Conservation (phyloP, 2,888 invertebrate species). For the Piscicola geometra region DNA sequence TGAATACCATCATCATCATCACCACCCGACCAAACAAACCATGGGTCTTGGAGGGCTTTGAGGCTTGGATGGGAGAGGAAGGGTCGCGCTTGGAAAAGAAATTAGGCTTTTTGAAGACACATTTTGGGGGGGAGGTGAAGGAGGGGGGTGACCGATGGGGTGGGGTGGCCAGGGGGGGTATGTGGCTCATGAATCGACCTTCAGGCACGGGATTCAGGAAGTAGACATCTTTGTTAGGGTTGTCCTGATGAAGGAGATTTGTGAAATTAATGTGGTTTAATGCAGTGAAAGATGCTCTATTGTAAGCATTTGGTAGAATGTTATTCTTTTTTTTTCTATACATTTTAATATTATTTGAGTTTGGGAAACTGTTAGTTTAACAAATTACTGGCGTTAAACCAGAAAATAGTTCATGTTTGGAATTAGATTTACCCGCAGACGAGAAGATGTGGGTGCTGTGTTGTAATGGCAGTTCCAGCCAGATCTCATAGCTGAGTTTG, state of each 20-base stretch:
- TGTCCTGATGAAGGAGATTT: not conserved
- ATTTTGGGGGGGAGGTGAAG: not conserved
- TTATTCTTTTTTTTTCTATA: no score
- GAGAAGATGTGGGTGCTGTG: not conserved
- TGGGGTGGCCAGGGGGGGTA: not conserved
- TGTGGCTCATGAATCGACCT: not conserved
- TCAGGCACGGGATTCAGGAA: not conserved
- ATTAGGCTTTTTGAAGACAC: constrained; percentile 6
- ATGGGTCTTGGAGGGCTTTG: not conserved
- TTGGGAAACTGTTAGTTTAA: not conserved
- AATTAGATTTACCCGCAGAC: not conserved
- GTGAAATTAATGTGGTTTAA: not conserved
- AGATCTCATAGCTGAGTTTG: not conserved
- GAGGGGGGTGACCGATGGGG: not conserved
- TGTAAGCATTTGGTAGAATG: no score
- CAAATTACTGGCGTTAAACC: not conserved
- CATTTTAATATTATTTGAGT: no score
- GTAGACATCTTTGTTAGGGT: not conserved
- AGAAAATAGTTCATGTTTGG: not conserved
- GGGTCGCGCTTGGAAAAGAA: not conserved
- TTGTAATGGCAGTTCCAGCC: not conserved
- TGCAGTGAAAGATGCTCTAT: no score
- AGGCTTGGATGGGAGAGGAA: not conserved
- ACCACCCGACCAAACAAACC: no score
- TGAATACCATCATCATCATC: no score